Base-by-base conservation (phyloP, 2,797 vertebrate genomes). In the Cryptoblepharus egeriae region DNA sequence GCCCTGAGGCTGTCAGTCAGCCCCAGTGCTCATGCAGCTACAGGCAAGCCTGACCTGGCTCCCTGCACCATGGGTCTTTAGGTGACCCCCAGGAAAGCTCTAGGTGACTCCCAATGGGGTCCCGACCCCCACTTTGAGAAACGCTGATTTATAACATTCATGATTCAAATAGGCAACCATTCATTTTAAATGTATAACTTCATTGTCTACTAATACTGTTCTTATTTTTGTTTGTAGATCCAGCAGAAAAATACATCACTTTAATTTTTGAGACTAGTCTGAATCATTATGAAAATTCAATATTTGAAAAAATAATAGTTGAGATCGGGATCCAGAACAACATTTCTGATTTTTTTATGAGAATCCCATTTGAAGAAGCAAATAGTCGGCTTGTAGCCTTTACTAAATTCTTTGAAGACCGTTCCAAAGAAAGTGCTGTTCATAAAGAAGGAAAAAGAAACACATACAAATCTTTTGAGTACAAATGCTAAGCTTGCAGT, bases 201-300 rank as follows among this genome's bases (percentile, higher is more conserved):
- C n/a, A n/a, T n/a, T 72, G 37, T 20, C 45, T 78, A n/a, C 57
- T 60, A 74, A 20, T 32, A 37, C 24, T 8, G 86, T 4, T 16
- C 84, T 80, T 76, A 92, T 42, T 18, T 75, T 79, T 32, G 81
- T 74, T 89, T 57, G 1, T 95, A 99, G 98, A 96, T 93, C 92
- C 95, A 1, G 97, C 98, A 76, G 98, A 99, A 92, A 97, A 98
- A 74, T 99, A 97, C 88, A 98, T 99, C 20, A 98, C 98, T 75
- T 89, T 99, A 90, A 99, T 99, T 95, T 99, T 99, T 88, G 98
- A 99, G 95, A 97, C 96, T 77, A 96, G 97, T 12, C 96, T 97
- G 75, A 92, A 94, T 72, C 88, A 96, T 95, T 96, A 96, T 70
- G 97, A 97, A 94, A 97, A 97, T 93, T 84, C 95, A 80, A 91